Evolutionary conservation across 2,888 invertebrate species (phyloP).

Genomic region (Dexiosoma caninum): DNA sequence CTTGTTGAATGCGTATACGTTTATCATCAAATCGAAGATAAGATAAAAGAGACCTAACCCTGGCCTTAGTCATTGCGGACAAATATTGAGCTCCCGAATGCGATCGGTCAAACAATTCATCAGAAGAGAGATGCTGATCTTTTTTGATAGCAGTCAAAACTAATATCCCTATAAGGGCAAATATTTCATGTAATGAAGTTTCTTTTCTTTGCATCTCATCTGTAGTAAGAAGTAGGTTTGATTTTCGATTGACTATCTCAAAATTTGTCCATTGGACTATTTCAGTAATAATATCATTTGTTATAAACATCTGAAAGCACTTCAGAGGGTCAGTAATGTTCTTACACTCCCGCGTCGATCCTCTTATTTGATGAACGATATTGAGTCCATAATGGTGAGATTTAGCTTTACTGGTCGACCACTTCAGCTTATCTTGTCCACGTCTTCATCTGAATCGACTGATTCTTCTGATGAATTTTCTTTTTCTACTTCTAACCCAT

Average conservation of each 20-base stretch:
- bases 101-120: constrained; percentile 51
- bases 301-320: not conserved
- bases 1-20: constrained; percentile 30
- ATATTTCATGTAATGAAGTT: not conserved
- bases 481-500: not conserved
- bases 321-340: not conserved
- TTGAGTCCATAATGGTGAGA: too few species aligned
- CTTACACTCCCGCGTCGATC: not conserved
- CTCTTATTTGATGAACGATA: not conserved
- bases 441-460: not conserved
- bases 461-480: not conserved
- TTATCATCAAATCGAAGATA: constrained; percentile 49
- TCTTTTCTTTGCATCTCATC: constrained; percentile 11
- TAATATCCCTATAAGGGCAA: constrained; percentile 16
- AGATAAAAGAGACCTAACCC: constrained; percentile 38
- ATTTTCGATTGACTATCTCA: constrained; percentile 36
- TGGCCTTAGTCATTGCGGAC: constrained; percentile 45
- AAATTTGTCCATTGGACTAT: constrained; percentile 33
- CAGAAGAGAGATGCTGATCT: constrained; percentile 47
- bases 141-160: constrained; percentile 54
- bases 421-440: not conserved
- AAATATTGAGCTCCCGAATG: constrained; percentile 49
- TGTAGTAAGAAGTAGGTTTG: constrained; percentile 10
- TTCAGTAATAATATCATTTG: not conserved
- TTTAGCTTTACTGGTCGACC: not conserved